phyloP scores from a whole-genome alignment of 2,113 vertebrate species.

The Gorsachius goisagi region DNA sequence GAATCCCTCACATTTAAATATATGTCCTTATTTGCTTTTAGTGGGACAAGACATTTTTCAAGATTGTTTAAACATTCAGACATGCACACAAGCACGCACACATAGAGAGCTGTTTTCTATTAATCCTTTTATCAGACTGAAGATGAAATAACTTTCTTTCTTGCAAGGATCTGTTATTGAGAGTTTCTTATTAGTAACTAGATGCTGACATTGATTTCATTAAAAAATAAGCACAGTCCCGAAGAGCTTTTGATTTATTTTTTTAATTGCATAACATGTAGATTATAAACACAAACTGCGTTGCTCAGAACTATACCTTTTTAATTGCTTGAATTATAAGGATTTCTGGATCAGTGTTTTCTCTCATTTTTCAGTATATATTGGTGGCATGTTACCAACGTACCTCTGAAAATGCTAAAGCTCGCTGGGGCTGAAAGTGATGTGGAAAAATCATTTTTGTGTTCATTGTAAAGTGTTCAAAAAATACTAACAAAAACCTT shows the following conservation, averaged over 20 bases:
- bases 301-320: not conserved
- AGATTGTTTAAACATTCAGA: not conserved
- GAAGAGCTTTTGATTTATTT: conserved; percentile 17
- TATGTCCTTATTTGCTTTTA: not conserved
- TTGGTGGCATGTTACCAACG: not conserved
- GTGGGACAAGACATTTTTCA: not conserved
- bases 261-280: conserved; percentile 13
- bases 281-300: not conserved
- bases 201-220: conserved; percentile 41
- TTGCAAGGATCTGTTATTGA: conserved; percentile 13
- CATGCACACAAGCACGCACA: not conserved
- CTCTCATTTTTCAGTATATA: not conserved
- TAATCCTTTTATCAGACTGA: conserved; percentile 43
- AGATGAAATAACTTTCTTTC: conserved; percentile 32
- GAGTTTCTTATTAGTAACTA: conserved; percentile 39
- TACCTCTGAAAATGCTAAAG: not conserved
- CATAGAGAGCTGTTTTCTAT: not conserved
- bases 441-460: not conserved
- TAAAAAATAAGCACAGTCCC: not conserved
- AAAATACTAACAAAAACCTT: not conserved
- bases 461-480: not conserved
- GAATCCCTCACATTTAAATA: not conserved
- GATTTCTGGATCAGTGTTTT: not conserved
- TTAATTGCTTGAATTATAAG: conserved; percentile 2
- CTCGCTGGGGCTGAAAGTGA: not conserved